Evolutionary conservation across 2,888 invertebrate genomes (phyloP).

Genomic region (Nezara viridula): DNA sequence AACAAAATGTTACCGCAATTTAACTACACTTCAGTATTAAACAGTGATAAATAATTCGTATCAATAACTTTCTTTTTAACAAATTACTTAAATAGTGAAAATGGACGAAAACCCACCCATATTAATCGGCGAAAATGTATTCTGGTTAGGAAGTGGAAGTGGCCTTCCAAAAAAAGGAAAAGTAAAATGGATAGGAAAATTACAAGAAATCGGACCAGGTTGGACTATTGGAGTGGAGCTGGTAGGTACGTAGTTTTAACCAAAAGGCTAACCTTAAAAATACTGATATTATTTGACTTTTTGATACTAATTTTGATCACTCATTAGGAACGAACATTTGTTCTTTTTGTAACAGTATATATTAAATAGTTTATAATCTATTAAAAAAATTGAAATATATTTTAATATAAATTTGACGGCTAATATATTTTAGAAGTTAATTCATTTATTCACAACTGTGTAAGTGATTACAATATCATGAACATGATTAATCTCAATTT

Average conservation of each 20-base stretch:
- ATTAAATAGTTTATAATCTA: background rate
- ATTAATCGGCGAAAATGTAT: slow-evolving; percentile 70
- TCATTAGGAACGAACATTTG: background rate
- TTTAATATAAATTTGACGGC: background rate
- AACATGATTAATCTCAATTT: background rate
- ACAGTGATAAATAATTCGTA: background rate
- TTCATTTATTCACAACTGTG: background rate
- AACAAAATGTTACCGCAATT: background rate
- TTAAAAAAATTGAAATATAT: background rate
- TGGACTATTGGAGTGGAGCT: slow-evolving; percentile 73
- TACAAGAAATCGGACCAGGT: slow-evolving; percentile 70
- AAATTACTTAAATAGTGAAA: background rate
- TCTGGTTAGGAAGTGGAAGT: slow-evolving; percentile 71
- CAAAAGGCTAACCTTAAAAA: background rate
- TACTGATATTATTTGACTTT: background rate
- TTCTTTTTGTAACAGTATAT: background rate
- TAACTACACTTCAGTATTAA: background rate
- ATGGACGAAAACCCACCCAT: slow-evolving; percentile 66
- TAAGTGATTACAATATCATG: background rate
- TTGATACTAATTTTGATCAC: background rate
- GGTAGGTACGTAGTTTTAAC: slow-evolving; percentile 68
- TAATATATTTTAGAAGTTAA: background rate
- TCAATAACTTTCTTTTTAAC: background rate
- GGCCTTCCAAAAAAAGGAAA: slow-evolving; percentile 70
- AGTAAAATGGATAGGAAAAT: slow-evolving; percentile 72